Base-by-base conservation (phyloP, 2,113 vertebrate species). In the Ornithorhynchus anatinus region DNA sequence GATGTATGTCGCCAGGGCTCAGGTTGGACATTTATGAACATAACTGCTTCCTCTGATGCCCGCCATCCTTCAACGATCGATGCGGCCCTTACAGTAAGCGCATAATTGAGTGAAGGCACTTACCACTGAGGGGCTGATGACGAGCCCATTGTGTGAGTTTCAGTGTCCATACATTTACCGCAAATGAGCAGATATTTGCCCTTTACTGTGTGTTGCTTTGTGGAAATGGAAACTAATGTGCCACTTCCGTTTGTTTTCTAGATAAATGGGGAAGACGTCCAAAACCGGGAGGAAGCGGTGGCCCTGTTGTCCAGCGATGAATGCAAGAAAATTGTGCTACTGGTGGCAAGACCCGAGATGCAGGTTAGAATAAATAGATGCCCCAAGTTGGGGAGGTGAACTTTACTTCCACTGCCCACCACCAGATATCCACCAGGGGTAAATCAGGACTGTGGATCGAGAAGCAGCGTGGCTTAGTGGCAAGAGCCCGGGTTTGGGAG, bases 211-310 rank as follows among this genome's bases (percentile, higher is more conserved):
- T 92, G 88, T 91, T 90, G 86, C 84, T 84, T 75, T 82, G 87
- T 89, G 84, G 86, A 91, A 91, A 91, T 86, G 85, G 90, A 91
- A 93, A 90, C 86, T 93, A 92, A 92, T 87, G 89, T 82, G 81
- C 79, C 83, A 31, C 73, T 91, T 92, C 76, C 89, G 84, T 93
- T 91, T 93, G 79, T 92, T 91, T 92, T 85, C 83, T 80, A 99
- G 97, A 98, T 99, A 93, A 99, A 99, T 89, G 97, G 97, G 42
- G 95, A 95, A 81, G 96, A 99, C 67, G 91, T 99, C 69, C 96
- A 96, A 89, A 95, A 99, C 79, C 87, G 95, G 60, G 94, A 96
- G 81, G 97, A 96, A 59, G 97, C 97, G 0, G 96, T 99, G 90
- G 95, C 95, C 0, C 84, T 94, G 59, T 95, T 99, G 60, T 96